A percentile compares a stretch with the other conserved stretches of the same genome.
phyloP scores from a whole-genome alignment of 2,888 invertebrate genomes.

The Tribolium freemani region DNA sequence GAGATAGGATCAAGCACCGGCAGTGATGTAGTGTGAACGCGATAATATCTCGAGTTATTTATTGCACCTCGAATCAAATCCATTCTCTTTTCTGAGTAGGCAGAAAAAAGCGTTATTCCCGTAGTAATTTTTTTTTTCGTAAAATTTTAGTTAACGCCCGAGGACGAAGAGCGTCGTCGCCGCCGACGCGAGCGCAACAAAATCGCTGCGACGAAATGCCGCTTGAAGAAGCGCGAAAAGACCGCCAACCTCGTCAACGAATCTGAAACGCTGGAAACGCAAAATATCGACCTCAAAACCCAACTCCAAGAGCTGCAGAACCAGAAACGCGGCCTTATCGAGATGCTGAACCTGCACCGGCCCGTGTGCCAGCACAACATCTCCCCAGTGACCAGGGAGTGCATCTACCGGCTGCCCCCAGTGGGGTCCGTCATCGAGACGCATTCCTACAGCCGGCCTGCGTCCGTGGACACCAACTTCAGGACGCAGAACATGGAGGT shows the following conservation, averaged over 20 bases:
- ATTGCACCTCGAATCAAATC: slow-evolving; percentile 10
- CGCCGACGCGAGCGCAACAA: slow-evolving; percentile 92
- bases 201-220: slow-evolving; percentile 94
- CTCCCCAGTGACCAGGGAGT: slow-evolving; percentile 62
- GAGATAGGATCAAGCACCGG: slow-evolving; percentile 12
- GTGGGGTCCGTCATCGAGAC: slow-evolving; percentile 63
- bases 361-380: slow-evolving; percentile 75
- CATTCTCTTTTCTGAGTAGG: slow-evolving; percentile 2
- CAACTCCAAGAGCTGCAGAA: slow-evolving; percentile 87
- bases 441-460: slow-evolving; percentile 63
- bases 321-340: slow-evolving; percentile 82
- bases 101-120: neutral
- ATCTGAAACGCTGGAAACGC: slow-evolving; percentile 87
- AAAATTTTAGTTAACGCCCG: slow-evolving; percentile 82
- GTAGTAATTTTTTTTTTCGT: slow-evolving; percentile 34
- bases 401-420: slow-evolving; percentile 62
- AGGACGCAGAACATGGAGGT: slow-evolving; percentile 55
- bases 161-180: slow-evolving; percentile 90
- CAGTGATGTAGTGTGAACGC: slow-evolving; percentile 21
- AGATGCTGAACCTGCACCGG: slow-evolving; percentile 83
- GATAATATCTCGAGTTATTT: slow-evolving; percentile 16
- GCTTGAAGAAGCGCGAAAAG: slow-evolving; percentile 92
- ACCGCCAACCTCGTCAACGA: slow-evolving; percentile 89
- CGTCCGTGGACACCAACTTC: slow-evolving; percentile 56
- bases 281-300: slow-evolving; percentile 86